These are phyloP conservation scores for Galeopterus variegatus DNA, from an alignment of 2,113 vertebrate genomes.

Conservation along the genomic window DNA sequence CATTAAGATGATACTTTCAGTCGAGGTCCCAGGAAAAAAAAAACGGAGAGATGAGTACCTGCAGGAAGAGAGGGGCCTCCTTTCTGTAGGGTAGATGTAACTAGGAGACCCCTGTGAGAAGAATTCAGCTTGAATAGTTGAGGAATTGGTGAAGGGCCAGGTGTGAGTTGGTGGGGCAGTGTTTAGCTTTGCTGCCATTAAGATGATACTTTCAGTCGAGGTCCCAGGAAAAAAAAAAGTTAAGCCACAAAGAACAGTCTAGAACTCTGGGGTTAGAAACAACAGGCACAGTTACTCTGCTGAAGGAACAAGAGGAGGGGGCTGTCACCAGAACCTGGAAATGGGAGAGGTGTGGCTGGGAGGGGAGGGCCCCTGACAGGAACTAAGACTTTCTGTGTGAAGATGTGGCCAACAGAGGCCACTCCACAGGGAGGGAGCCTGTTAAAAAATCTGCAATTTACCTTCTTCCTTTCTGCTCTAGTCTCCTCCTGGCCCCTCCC, in stretches of 20 bases:
- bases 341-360: not conserved
- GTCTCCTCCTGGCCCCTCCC: not conserved
- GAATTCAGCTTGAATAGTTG: not conserved
- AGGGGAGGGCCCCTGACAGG: not conserved
- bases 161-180: not conserved
- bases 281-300: not conserved
- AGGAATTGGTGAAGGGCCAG: not conserved
- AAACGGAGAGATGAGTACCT: not conserved
- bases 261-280: not conserved
- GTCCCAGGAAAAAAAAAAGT: not conserved
- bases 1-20: not conserved
- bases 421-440: not conserved
- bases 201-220: not conserved
- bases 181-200: not conserved
- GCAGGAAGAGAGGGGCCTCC: not conserved
- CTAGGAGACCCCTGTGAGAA: not conserved
- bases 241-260: not conserved
- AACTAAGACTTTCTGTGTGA: not conserved
- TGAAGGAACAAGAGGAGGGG: not conserved
- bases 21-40: not conserved
- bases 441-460: not conserved
- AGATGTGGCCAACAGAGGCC: not conserved
- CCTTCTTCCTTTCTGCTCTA: not conserved
- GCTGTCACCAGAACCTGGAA: not conserved
- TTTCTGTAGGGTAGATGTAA: too few species aligned